Conservation (phyloP, 2,113 vertebrate species). For the Corythornis madagascariensis region DNA sequence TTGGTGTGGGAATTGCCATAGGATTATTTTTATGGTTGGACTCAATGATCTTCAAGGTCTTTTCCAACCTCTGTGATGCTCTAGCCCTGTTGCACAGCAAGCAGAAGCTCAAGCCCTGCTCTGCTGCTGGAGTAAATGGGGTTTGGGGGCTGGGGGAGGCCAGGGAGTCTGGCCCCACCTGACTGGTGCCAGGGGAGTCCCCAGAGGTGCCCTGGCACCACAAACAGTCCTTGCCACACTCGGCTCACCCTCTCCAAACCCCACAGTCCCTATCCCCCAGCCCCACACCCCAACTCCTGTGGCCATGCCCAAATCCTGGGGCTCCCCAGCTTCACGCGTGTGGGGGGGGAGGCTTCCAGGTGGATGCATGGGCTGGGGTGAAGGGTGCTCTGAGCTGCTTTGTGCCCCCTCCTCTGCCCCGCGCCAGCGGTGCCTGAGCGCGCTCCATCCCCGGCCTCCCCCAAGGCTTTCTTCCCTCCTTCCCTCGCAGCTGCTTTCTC, state of each 20-base stretch:
- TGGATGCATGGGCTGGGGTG: not conserved
- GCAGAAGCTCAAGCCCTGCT: too few species aligned
- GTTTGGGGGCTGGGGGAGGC: too few species aligned
- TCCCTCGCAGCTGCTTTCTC: constrained; percentile 66
- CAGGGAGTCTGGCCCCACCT: not conserved
- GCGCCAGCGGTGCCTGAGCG: not conserved
- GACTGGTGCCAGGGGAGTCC: not conserved
- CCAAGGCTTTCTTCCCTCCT: not conserved
- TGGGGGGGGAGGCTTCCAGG: too few species aligned
- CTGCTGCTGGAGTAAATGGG: not conserved
- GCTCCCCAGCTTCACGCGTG: not conserved
- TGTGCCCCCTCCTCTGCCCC: not conserved
- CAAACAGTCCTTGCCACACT: accelerated
- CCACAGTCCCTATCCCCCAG: too few species aligned
- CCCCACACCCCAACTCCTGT: not conserved
- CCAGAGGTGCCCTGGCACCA: not conserved
- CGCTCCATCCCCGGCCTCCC: not conserved
- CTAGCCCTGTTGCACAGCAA: not conserved
- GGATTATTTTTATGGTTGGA: not conserved
- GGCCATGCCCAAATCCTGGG: not conserved
- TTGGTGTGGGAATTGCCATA: accelerated
- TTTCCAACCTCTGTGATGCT: not conserved
- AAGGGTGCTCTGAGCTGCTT: not conserved
- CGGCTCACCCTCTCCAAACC: not conserved
- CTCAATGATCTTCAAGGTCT: not conserved